These are phyloP conservation scores for Ectropis grisescens DNA, from an alignment of 1,140 invertebrate genomes.

Conservation along the genomic window DNA sequence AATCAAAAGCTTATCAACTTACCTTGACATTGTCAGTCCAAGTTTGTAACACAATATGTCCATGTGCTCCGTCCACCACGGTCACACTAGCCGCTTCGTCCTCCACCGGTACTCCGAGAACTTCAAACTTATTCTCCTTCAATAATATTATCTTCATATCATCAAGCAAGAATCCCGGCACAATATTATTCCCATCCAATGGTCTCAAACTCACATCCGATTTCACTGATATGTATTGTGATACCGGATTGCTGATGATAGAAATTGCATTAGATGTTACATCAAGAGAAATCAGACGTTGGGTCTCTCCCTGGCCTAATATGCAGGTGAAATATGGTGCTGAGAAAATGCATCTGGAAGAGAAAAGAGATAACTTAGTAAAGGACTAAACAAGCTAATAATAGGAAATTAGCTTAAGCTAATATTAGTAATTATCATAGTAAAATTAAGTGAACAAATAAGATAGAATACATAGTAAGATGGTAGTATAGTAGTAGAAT, in stretches of 20 bases:
- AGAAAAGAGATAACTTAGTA: no score
- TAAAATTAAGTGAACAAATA: no score
- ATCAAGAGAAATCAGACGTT: slow-evolving; percentile 64
- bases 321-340: slow-evolving; percentile 76
- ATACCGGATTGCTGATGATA: slow-evolving; percentile 50
- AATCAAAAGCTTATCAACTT: no score
- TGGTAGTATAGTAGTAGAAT: no score
- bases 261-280: slow-evolving; percentile 55
- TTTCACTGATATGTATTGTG: slow-evolving; percentile 28
- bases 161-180: slow-evolving; percentile 45
- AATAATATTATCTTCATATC: slow-evolving; percentile 52
- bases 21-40: slow-evolving; percentile 40
- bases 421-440: no score
- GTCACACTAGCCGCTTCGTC: slow-evolving; percentile 36
- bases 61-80: slow-evolving; percentile 34
- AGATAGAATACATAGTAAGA: no score
- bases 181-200: slow-evolving; percentile 27
- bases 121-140: slow-evolving; percentile 41
- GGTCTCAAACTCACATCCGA: slow-evolving; percentile 10
- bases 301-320: slow-evolving; percentile 53
- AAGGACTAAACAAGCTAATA: no score
- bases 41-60: slow-evolving; percentile 39
- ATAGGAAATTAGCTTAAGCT: no score
- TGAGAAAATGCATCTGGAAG: slow-evolving; percentile 74
- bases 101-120: slow-evolving; percentile 21